Evolutionary conservation across 2,888 invertebrate genomes (phyloP), one percentile per base, ranked within the genome.

Genomic region (Allophyes oxyacanthae): DNA sequence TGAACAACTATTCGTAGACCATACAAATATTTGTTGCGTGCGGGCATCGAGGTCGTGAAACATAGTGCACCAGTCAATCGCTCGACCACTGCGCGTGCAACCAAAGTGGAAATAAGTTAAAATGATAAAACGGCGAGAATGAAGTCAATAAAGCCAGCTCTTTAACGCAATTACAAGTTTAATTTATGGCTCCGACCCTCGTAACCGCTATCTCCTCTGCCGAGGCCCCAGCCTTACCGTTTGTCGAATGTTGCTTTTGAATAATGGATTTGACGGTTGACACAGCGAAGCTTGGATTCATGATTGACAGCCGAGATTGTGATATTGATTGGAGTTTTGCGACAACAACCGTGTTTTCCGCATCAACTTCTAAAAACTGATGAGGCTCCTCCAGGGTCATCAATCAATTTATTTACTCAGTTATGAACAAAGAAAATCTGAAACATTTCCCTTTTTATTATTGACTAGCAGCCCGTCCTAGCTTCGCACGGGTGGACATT

Each of bases 231-330:
- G 32, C 56, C 64, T 45, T 42, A 70, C 70, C 79, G 77, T 82
- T 84, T 82, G 81, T 79, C 79, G 79, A 84, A 82, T 83, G 81
- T 81, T 79, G 82, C 84, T 79, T 82, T 82, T 89, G 86, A 88
- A 89, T 89, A 88, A 88, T 88, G 85, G 78, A 88, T 87, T 75
- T 66, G 72, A 67, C 57, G 75, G 79, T 75, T 73, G 71, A 78
- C 82, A 81, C 81, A 78, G 69, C 70, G 71, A 72, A 76, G 75
- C 75, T 63, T 77, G 73, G 52, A 65, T 68, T 64, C 52, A 64
- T 81, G 80, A 81, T 77, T 74, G 79, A 79, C 79, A 72, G 72
- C 61, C 66, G 42, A 65, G 65, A 64, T 61, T 61, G 52, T 62
- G 46, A 62, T 61, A 64, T 74, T 69, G 66, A 67, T 75, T 59